Base-by-base conservation (phyloP, 2,113 vertebrate genomes). In the Baryphthengus martii region DNA sequence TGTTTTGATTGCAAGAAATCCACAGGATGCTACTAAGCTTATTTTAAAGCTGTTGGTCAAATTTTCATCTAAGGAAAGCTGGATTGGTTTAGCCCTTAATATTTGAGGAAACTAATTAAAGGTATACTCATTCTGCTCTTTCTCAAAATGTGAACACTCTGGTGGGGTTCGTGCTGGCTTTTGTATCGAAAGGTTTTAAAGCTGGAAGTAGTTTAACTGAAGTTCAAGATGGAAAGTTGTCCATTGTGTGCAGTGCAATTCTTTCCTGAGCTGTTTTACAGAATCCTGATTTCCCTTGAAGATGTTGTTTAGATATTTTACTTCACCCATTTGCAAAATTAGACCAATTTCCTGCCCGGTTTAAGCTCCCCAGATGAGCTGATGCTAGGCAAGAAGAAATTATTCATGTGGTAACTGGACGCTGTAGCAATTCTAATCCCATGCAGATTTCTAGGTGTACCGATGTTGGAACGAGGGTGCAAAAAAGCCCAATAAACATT, bases 11-110 rank as follows among this genome's bases (percentile, higher is more conserved):
- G n/a, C 4, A 35, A 73, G 50, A 62, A 71, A 70, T 13, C 6
- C 2, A 1, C 3, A 19, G 6, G 10, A 25, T 68, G 28, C 45
- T 50, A 0, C 42, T 62, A 14, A 3, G 0, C 10, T 66, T 62
- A 37, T n/a, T 88, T 74, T 62, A 67, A 68, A 62, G 20, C 50
- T 86, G 16, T 37, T 4, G 4, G 39, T 75, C 25, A 62, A 37
- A 62, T 50, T 70, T 71, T 91, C 5, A 10, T 79, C 3, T 40
- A 35, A 74, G 42, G 21, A 14, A 71, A 61, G 21, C 19, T 75
- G 9, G 17, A 61, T 66, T 58, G 33, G 2, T 74, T 85, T 67
- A 61, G 19, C 35, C 7, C 13, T 77, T 83, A 33, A n/a, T 16
- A 33, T 52, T 74, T 35, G 75, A 80, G 45, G 49, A 7, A 18